These are phyloP conservation scores for Phanerotoma sp. DNA, from an alignment of 2,888 invertebrate species.

Conservation along the genomic window DNA sequence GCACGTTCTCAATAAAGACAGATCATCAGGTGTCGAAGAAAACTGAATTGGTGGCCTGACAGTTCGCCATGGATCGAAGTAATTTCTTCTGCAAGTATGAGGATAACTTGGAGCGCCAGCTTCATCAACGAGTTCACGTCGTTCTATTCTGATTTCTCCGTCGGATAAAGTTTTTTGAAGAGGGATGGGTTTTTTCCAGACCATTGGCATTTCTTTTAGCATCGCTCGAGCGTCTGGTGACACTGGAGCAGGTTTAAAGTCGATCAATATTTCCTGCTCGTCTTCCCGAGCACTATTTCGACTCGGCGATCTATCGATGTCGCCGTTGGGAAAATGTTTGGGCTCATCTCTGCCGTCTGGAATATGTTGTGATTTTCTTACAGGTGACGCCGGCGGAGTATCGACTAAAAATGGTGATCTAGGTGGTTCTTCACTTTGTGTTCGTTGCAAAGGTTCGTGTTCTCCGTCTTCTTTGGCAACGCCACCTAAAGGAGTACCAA, in stretches of 20 bases:
- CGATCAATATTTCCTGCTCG: constrained; percentile 77
- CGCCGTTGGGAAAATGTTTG: constrained; percentile 44
- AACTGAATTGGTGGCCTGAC: constrained; percentile 52
- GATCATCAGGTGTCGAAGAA: constrained; percentile 55
- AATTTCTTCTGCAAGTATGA: constrained; percentile 54
- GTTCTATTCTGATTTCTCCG: constrained; percentile 69
- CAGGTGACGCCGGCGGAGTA: constrained; percentile 57
- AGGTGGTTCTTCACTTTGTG: constrained; percentile 83
- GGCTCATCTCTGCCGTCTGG: no score
- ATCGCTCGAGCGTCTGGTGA: constrained; percentile 65
- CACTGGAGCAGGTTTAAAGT: constrained; percentile 77
- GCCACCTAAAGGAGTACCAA: constrained; percentile 50
- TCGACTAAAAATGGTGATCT: constrained; percentile 71
- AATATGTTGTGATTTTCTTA: no score
- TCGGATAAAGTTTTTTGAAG: constrained; percentile 79
- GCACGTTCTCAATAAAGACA: constrained; percentile 48
- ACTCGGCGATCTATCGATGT: constrained; percentile 12
- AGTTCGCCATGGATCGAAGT: constrained; percentile 51
- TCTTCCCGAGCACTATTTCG: no score
- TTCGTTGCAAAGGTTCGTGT: constrained; percentile 78
- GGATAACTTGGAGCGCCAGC: constrained; percentile 56
- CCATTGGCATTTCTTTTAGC: constrained; percentile 48
- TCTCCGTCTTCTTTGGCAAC: constrained; percentile 56
- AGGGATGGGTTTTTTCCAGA: constrained; percentile 57
- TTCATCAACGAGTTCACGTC: constrained; percentile 54